Evolutionary conservation across 2,113 vertebrate species (phyloP).

Genomic region (Antechinus stuartii): DNA sequence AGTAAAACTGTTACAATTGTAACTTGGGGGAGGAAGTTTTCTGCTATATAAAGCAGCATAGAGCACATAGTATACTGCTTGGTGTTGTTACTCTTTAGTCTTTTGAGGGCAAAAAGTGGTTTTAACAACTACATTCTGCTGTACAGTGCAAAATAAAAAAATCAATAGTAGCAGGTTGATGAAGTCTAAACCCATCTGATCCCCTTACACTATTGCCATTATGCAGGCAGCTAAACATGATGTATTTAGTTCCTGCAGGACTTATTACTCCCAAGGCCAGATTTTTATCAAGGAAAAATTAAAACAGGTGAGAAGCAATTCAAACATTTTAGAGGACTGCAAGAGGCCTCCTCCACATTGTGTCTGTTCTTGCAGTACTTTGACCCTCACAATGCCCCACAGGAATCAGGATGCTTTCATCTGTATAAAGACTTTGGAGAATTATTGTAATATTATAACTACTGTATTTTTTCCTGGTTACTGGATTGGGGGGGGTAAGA

Average conservation of each 20-base stretch:
- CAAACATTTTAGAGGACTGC: slow-evolving; percentile 67
- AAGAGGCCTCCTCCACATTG: slow-evolving; percentile 59
- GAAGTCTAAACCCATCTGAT: slow-evolving; percentile 67
- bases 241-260: slow-evolving; percentile 69
- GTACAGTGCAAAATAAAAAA: slow-evolving; percentile 50
- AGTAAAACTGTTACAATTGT: background rate
- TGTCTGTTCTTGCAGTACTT: background rate
- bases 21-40: background rate
- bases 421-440: slow-evolving; percentile 47
- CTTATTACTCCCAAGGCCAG: slow-evolving; percentile 77
- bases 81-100: slow-evolving; percentile 28
- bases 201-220: slow-evolving; percentile 59
- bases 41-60: slow-evolving; percentile 53
- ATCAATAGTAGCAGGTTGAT: slow-evolving; percentile 68
- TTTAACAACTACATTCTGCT: slow-evolving; percentile 64
- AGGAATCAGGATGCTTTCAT: slow-evolving; percentile 65
- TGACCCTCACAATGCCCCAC: slow-evolving; percentile 33
- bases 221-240: slow-evolving; percentile 76
- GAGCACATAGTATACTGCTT: slow-evolving; percentile 10
- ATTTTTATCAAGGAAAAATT: slow-evolving; percentile 80
- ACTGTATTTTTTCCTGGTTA: background rate
- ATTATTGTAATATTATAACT: background rate
- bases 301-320: slow-evolving; percentile 77
- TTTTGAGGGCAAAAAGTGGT: slow-evolving; percentile 67
- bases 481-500: background rate